Base-by-base conservation (phyloP, 1,140 invertebrate genomes). In the Laodelphax striatellus region DNA sequence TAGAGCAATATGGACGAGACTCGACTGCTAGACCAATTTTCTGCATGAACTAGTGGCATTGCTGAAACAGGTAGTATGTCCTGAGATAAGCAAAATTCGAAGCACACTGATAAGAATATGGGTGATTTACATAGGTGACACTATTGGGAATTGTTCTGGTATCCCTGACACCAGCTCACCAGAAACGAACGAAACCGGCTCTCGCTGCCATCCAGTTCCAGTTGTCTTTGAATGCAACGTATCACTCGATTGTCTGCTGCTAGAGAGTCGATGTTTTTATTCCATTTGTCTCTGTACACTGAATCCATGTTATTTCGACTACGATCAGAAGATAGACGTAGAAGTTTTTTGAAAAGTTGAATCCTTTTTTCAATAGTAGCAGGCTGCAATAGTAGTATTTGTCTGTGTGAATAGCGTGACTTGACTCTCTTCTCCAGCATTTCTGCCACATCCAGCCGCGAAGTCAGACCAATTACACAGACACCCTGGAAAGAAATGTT, bases 361-460 rank as follows among this genome's bases (percentile, higher is more conserved):
- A 80, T 59, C 61, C 75, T 75, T 19, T 75, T 73, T 58, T 82
- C 71, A 70, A 82, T 73, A 64, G 67, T 58, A 62, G 63, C 73
- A 19, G 76, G 72, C 34, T 85, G 81, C 67, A 88, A 87, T 8
- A 97, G 70, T 68, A 91, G 87, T 59, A 97, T 86, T 70, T 93
- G 87, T 5, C 93, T 80, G 73, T 97, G 92, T 0, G 93, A 97
- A 76, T 95, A 97, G 52, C 94, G 75, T 0, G 93, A 96, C 72
- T 94, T 95, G 0, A 98, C 93, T 55, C 94, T 75, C 72, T 98
- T 98, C 70, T 98, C 94, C 58, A 98, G 73, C 13, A 94, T 70
- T 69, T 96, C 93, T 62, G 92, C 84, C 0, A 95, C 90, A 77
- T 97, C 92, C 64, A 91, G 72, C 8, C 87, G 78, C 65, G 81